Conservation (phyloP, 2,888 invertebrate species). For the Lamellibrachia columna region DNA sequence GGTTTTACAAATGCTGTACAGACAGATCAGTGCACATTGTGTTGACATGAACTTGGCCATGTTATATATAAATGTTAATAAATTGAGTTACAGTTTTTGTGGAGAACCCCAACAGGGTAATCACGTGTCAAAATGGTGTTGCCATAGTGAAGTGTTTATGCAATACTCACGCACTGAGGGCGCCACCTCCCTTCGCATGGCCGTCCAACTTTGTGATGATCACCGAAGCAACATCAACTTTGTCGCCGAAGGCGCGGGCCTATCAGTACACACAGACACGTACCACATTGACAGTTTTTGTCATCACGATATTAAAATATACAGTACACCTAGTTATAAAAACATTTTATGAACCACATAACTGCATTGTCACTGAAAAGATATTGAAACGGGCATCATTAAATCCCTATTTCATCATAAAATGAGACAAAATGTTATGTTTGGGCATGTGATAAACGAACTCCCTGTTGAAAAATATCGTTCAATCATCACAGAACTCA, state of each 20-base stretch:
- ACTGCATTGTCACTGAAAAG: background rate
- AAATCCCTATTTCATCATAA: background rate
- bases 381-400: background rate
- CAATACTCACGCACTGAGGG: conserved; percentile 90
- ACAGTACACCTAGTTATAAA: background rate
- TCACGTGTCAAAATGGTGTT: too few species aligned
- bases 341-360: background rate
- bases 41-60: background rate
- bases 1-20: too few species aligned
- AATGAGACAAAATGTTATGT: too few species aligned
- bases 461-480: background rate
- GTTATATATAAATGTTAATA: background rate
- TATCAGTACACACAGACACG: conserved; percentile 34
- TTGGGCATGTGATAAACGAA: background rate
- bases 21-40: background rate
- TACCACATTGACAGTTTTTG: background rate
- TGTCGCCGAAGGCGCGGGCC: conserved; percentile 90
- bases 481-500: background rate
- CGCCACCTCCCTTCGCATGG: conserved; percentile 99
- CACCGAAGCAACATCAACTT: conserved; percentile 98
- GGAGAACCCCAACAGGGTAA: background rate
- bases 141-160: background rate
- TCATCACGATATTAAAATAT: background rate
- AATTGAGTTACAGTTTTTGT: background rate
- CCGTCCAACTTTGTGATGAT: conserved; percentile 99